These are phyloP conservation scores for Emberiza fucata DNA, from an alignment of 2,113 vertebrate species.

Conservation along the genomic window DNA sequence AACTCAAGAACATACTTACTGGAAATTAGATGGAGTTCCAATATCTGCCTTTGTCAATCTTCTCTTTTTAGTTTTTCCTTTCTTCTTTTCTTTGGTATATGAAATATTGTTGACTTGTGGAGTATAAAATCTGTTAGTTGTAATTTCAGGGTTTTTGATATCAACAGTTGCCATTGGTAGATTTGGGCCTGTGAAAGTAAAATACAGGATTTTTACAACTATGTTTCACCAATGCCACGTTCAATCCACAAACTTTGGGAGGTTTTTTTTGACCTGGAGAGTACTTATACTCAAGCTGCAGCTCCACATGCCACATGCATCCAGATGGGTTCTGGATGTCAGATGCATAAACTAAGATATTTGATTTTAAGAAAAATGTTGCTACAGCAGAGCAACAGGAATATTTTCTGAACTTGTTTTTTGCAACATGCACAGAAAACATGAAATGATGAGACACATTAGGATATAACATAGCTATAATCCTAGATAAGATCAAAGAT, in stretches of 20 bases:
- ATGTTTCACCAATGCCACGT: not conserved
- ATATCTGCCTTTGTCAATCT: slow-evolving; percentile 98
- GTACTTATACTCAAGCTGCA: not conserved
- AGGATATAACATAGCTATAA: not conserved
- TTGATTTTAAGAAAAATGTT: not conserved
- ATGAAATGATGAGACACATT: not conserved
- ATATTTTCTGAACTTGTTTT: not conserved
- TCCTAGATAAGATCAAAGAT: not conserved
- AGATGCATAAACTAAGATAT: not conserved
- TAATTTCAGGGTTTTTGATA: slow-evolving; percentile 99
- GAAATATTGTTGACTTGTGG: slow-evolving; percentile 91
- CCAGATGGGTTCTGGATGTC: not conserved
- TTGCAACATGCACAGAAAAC: not conserved
- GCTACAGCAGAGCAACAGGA: not conserved
- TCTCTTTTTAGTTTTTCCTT: slow-evolving; percentile 93
- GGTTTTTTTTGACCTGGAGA: not conserved
- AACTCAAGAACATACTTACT: slow-evolving; percentile 78
- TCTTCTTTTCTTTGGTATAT: slow-evolving; percentile 93
- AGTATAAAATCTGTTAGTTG: slow-evolving; percentile 88
- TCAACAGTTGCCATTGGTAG: slow-evolving; percentile 97
- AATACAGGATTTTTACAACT: not conserved
- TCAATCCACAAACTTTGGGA: not conserved
- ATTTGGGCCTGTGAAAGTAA: slow-evolving; percentile 80
- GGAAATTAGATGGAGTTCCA: slow-evolving; percentile 97
- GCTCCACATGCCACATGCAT: not conserved